Evolutionary conservation across 2,113 vertebrate species (phyloP).

Genomic region (Hoplias malabaricus): DNA sequence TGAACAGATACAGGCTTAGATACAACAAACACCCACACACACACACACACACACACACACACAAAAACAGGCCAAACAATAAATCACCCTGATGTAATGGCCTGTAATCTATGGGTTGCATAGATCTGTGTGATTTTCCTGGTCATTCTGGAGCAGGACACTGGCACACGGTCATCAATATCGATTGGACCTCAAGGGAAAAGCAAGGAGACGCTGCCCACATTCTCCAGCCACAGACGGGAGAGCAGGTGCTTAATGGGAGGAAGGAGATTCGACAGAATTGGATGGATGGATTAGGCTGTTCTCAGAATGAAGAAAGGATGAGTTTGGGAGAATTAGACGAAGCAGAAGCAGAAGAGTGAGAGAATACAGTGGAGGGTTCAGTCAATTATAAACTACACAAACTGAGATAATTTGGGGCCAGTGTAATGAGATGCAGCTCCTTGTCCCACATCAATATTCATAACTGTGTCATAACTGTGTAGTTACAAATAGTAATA

Average conservation of each 20-base stretch:
- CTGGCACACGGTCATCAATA: conserved; percentile 46
- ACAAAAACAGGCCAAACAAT: conserved; percentile 6
- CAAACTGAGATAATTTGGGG: not conserved
- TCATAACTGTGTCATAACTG: too few species aligned
- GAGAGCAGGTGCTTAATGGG: conserved; percentile 35
- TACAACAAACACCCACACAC: not conserved
- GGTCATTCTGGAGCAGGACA: not conserved
- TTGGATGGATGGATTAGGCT: not conserved
- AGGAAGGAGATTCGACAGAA: conserved; percentile 11
- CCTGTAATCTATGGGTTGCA: conserved; percentile 35
- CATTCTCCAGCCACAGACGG: conserved; percentile 2
- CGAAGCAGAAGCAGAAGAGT: not conserved
- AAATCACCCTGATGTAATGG: conserved; percentile 33
- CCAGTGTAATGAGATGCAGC: not conserved
- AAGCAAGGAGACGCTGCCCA: conserved; percentile 4
- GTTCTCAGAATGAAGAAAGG: not conserved
- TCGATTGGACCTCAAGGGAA: conserved; percentile 37
- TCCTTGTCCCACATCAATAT: too few species aligned
- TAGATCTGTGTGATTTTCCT: conserved; percentile 23
- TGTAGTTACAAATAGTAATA: too few species aligned
- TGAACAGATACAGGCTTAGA: too few species aligned
- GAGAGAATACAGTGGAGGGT: not conserved
- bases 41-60: not conserved
- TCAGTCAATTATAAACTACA: not conserved
- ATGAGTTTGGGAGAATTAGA: not conserved